Conservation (phyloP, 1,140 invertebrate genomes). For the Archivesica marissinica region DNA sequence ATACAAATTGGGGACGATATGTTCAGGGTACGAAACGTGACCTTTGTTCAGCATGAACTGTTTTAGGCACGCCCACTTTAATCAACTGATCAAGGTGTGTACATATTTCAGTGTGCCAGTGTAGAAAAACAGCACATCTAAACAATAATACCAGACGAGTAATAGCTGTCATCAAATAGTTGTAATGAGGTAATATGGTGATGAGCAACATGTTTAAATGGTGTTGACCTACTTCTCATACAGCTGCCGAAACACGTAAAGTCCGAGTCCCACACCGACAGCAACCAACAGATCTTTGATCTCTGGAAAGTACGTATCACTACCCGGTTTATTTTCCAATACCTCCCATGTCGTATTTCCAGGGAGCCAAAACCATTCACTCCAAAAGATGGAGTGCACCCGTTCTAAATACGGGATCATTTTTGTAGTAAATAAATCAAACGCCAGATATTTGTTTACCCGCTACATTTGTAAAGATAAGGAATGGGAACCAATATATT, state of each 20-base stretch:
- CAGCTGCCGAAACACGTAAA: slow-evolving; percentile 90
- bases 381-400: slow-evolving; percentile 66
- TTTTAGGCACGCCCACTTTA: no score
- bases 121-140: no score
- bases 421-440: slow-evolving; percentile 33
- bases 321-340: slow-evolving; percentile 66
- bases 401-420: slow-evolving; percentile 33
- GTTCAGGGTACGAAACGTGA: no score
- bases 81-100: no score
- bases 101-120: no score
- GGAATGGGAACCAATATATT: not conserved
- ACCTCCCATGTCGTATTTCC: slow-evolving; percentile 64
- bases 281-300: slow-evolving; percentile 92
- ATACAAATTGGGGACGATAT: no score
- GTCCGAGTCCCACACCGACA: slow-evolving; percentile 91
- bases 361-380: slow-evolving; percentile 76
- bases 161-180: no score
- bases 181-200: no score
- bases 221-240: slow-evolving; percentile 93
- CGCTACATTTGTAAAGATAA: not conserved
- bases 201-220: no score
- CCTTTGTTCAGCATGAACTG: no score
- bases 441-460: slow-evolving; percentile 27
- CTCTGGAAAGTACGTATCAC: slow-evolving; percentile 85
- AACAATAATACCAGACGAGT: no score